Percentiles rank a stretch among this genome's conserved stretches.
Conservation (phyloP, 2,797 vertebrate genomes). For the Cygnus olor region DNA sequence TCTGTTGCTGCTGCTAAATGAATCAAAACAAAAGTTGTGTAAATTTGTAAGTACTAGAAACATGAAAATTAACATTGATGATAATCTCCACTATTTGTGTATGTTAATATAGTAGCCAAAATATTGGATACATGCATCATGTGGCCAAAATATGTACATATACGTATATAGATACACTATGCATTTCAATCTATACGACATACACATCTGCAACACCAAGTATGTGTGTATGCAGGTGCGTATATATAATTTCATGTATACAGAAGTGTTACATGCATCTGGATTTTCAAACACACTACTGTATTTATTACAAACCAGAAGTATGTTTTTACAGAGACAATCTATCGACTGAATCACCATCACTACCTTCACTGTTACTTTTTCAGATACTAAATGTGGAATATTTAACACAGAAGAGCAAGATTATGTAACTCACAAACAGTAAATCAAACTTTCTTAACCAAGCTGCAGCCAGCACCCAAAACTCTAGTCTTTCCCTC, state of each 20-base stretch:
- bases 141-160: background rate
- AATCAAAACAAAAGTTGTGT: conserved; percentile 64
- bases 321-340: background rate
- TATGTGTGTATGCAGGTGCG: background rate
- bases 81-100: background rate
- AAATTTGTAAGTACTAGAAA: conserved; percentile 28
- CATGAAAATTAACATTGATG: background rate
- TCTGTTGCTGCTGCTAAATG: conserved; percentile 91
- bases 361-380: background rate
- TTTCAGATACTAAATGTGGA: background rate
- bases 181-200: background rate
- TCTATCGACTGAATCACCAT: background rate
- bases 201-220: background rate
- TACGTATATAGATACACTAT: background rate
- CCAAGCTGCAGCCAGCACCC: background rate
- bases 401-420: background rate
- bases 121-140: fast-evolving
- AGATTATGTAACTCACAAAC: background rate
- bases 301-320: background rate
- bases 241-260: background rate
- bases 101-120: background rate
- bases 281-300: background rate
- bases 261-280: background rate
- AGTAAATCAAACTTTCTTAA: background rate
- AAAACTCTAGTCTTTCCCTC: background rate